phyloP scores from a whole-genome alignment of 2,113 vertebrate genomes.

The Myrmecophaga tridactyla region DNA sequence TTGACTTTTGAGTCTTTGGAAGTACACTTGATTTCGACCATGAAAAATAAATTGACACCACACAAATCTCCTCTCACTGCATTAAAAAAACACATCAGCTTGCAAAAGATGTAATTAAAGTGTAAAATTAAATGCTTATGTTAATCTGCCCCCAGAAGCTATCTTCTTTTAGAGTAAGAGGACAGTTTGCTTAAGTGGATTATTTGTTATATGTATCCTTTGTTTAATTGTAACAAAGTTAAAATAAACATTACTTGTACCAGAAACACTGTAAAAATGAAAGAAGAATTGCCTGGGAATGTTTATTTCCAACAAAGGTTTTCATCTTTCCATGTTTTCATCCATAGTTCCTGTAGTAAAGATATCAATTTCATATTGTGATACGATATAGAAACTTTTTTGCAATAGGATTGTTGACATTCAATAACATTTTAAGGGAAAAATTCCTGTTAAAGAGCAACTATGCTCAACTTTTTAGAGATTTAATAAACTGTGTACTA shows the following conservation, averaged over 20 bases:
- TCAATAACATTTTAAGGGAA: not conserved
- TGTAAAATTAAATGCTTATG: not conserved
- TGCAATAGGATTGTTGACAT: not conserved
- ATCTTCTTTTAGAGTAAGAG: not conserved
- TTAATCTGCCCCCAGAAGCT: not conserved
- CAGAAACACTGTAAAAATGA: not conserved
- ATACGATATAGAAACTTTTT: not conserved
- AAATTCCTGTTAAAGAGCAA: no score
- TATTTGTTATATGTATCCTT: not conserved
- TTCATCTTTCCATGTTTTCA: not conserved
- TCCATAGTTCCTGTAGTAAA: not conserved
- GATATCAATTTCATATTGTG: not conserved
- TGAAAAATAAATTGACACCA: not conserved
- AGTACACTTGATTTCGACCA: not conserved
- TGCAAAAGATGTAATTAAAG: not conserved
- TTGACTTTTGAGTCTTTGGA: not conserved
- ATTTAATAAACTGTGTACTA: not conserved
- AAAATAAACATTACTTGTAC: not conserved
- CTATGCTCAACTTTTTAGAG: not conserved
- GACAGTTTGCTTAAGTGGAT: not conserved
- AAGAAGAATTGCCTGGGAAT: not conserved
- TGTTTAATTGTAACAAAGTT: not conserved
- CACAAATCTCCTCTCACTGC: not conserved
- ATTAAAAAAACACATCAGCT: not conserved
- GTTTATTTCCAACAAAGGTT: not conserved